phyloP scores from a whole-genome alignment of 2,113 vertebrate genomes.

The Tachuris rubrigastra region DNA sequence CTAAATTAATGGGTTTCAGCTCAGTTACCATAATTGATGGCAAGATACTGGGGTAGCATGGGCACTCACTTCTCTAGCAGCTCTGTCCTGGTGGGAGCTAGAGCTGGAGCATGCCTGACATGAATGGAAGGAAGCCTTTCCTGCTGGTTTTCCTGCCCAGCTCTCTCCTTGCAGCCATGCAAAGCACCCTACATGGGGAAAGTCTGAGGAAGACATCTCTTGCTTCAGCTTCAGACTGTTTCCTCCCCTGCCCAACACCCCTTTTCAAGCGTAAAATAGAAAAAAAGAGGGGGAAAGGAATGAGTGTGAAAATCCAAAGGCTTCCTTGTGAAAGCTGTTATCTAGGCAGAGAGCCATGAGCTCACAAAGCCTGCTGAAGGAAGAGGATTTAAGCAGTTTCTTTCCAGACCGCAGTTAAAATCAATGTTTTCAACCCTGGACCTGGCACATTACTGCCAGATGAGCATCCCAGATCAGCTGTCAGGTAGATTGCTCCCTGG shows the following conservation, averaged over 20 bases:
- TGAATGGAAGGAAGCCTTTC: background rate
- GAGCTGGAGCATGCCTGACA: accelerated
- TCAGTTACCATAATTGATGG: background rate
- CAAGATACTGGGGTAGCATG: background rate
- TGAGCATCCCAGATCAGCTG: background rate
- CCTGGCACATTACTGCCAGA: background rate
- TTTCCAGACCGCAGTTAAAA: background rate
- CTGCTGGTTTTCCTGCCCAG: background rate
- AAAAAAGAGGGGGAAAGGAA: background rate
- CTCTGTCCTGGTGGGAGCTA: background rate
- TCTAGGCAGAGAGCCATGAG: background rate
- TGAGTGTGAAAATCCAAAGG: background rate
- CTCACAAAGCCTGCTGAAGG: background rate
- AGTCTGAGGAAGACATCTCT: background rate
- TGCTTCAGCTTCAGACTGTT: background rate
- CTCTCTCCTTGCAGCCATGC: background rate
- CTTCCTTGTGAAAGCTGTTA: background rate
- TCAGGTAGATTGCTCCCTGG: background rate
- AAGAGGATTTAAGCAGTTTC: background rate
- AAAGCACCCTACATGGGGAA: background rate
- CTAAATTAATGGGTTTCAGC: accelerated
- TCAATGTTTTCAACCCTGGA: background rate
- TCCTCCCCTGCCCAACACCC: background rate
- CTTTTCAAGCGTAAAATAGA: background rate
- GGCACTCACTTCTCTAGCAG: accelerated